These are phyloP conservation scores for Zonitis immaculata DNA, from an alignment of 2,888 invertebrate genomes.

Conservation along the genomic window DNA sequence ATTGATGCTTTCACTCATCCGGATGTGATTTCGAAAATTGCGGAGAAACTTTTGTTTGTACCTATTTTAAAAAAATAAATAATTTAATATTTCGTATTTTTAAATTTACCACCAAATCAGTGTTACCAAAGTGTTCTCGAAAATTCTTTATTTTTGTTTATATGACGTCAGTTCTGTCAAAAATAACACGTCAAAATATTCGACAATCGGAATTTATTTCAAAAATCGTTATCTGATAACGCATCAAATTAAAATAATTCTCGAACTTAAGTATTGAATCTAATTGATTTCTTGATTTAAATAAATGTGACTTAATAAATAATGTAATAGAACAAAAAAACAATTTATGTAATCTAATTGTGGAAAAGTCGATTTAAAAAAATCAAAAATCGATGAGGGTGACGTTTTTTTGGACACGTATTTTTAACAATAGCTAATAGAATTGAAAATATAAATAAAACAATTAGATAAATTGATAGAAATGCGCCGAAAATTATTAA, in stretches of 20 bases:
- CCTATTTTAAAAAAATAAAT: slow-evolving; percentile 11
- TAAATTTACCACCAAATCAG: not conserved
- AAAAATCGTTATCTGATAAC: not conserved
- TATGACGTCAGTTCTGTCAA: not conserved
- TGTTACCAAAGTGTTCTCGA: not conserved
- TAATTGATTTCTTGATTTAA: not conserved
- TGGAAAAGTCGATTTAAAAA: not conserved
- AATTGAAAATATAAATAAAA: too few species aligned
- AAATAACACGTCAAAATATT: not conserved
- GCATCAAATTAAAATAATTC: not conserved
- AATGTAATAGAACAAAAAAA: too few species aligned
- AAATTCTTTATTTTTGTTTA: not conserved
- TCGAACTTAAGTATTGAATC: not conserved
- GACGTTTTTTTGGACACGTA: slow-evolving; percentile 20
- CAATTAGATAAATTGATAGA: slow-evolving; percentile 12
- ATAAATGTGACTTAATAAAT: too few species aligned
- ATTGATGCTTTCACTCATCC: slow-evolving; percentile 64
- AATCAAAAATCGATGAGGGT: slow-evolving; percentile 16
- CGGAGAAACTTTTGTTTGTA: slow-evolving; percentile 36
- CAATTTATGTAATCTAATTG: not conserved
- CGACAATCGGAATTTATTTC: not conserved
- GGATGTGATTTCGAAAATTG: slow-evolving; percentile 53
- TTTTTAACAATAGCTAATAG: slow-evolving; percentile 1
- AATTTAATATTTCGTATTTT: not conserved
- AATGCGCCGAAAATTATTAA: slow-evolving; percentile 32